These are phyloP conservation scores for Tigriopus californicus DNA, from an alignment of 2,888 invertebrate species.

Conservation along the genomic window DNA sequence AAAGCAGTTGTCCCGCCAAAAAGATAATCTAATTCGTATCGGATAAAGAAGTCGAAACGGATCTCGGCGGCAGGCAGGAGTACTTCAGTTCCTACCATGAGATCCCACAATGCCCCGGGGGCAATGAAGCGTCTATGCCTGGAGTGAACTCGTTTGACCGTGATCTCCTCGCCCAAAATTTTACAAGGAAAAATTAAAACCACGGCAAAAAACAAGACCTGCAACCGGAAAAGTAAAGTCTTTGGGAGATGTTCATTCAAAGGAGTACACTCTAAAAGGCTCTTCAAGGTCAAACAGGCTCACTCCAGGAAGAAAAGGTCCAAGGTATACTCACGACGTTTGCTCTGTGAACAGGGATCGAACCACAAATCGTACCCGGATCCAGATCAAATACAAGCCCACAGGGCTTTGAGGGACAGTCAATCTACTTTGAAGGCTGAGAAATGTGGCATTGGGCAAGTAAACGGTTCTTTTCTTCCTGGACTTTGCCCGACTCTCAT, in stretches of 20 bases:
- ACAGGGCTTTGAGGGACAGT: slow-evolving; percentile 11
- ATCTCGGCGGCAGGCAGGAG: not conserved
- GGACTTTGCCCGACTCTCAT: too few relatives aligned
- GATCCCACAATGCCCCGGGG: slow-evolving; percentile 13
- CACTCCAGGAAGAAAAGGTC: not conserved
- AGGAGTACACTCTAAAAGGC: not conserved
- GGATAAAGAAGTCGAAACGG: not conserved
- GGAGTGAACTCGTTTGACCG: slow-evolving; percentile 9
- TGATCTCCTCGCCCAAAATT: not conserved
- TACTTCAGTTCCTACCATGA: slow-evolving; percentile 7
- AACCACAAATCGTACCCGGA: slow-evolving; percentile 12
- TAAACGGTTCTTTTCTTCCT: not conserved
- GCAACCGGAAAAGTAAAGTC: not conserved
- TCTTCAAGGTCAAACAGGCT: not conserved
- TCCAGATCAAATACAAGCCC: slow-evolving; percentile 15
- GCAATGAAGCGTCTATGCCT: slow-evolving; percentile 14
- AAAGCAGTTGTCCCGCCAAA: slow-evolving; percentile 6
- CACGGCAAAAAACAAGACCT: not conserved
- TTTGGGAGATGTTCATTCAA: not conserved
- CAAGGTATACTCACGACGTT: not conserved
- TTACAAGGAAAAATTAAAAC: not conserved
- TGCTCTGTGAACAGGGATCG: slow-evolving; percentile 7
- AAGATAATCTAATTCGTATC: slow-evolving; percentile 9
- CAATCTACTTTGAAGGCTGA: slow-evolving; percentile 11
- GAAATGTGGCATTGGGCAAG: slow-evolving; percentile 1